Conservation (phyloP, 1,140 invertebrate genomes). For the Sesamia nonagrioides region DNA sequence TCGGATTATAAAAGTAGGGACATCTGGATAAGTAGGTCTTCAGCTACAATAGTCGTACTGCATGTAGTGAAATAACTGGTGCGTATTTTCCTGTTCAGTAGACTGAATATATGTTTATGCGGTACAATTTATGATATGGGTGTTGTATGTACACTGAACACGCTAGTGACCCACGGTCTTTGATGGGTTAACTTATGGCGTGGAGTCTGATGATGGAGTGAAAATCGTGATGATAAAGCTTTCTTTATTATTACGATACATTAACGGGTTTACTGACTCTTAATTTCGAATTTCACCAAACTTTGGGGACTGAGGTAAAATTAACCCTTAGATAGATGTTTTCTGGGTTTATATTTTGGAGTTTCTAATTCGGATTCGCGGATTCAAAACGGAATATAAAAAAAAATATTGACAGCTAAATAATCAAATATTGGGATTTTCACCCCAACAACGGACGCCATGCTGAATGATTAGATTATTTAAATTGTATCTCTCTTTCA, state of each 20-base stretch:
- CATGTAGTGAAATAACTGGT: constrained; percentile 6
- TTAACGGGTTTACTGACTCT: too few species aligned
- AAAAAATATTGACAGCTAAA: not conserved
- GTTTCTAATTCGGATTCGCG: too few species aligned
- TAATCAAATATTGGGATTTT: not conserved
- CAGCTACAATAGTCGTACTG: not conserved
- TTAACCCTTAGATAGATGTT: too few species aligned
- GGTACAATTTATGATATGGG: not conserved
- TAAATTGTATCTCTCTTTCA: constrained; percentile 13
- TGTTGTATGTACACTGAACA: too few species aligned
- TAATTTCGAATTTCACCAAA: too few species aligned
- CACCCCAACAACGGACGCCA: constrained; percentile 4
- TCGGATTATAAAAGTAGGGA: not conserved
- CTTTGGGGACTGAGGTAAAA: too few species aligned
- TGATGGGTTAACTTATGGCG: too few species aligned
- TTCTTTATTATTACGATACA: too few species aligned
- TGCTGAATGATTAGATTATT: not conserved
- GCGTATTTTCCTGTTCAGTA: constrained; percentile 9
- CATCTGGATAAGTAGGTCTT: not conserved
- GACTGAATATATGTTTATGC: not conserved
- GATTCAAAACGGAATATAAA: not conserved
- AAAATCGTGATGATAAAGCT: too few species aligned
- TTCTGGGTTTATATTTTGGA: too few species aligned
- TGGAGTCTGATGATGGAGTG: too few species aligned
- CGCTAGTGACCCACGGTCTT: too few species aligned